Evolutionary conservation across 2,113 vertebrate species (phyloP).

Genomic region (Neoarius graeffei): DNA sequence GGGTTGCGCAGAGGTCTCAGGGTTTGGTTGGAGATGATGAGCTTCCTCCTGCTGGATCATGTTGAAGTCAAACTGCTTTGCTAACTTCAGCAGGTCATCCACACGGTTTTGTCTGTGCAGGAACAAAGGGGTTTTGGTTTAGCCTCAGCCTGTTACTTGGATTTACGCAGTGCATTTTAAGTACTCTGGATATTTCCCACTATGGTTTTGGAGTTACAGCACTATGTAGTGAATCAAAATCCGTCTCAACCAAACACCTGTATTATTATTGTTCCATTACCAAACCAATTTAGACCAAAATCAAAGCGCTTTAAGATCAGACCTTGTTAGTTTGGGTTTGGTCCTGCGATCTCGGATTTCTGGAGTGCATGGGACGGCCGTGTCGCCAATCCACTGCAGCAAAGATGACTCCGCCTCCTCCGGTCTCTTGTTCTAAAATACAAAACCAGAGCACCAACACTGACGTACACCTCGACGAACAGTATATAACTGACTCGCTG

Average conservation of each 20-base stretch:
- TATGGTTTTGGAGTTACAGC: not conserved
- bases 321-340: conserved; percentile 79
- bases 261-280: not conserved
- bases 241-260: not conserved
- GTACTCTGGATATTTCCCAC: not conserved
- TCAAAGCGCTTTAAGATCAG: conserved; percentile 8
- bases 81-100: conserved; percentile 87
- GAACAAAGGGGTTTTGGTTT: not conserved
- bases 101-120: conserved; percentile 70
- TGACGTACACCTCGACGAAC: not conserved
- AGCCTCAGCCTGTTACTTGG: not conserved
- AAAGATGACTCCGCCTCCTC: conserved; percentile 73
- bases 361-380: conserved; percentile 90
- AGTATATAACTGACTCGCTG: not conserved
- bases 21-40: conserved; percentile 53
- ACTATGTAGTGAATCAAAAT: not conserved
- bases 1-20: conserved; percentile 43
- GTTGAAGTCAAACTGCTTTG: conserved; percentile 89
- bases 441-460: not conserved
- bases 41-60: conserved; percentile 76
- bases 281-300: not conserved
- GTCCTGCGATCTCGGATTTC: conserved; percentile 67
- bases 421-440: conserved; percentile 77
- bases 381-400: conserved; percentile 90
- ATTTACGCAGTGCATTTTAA: not conserved